A percentile compares a stretch with the other conserved stretches of the same genome.
Conservation (phyloP, 1,140 invertebrate species). For the Limonius californicus region DNA sequence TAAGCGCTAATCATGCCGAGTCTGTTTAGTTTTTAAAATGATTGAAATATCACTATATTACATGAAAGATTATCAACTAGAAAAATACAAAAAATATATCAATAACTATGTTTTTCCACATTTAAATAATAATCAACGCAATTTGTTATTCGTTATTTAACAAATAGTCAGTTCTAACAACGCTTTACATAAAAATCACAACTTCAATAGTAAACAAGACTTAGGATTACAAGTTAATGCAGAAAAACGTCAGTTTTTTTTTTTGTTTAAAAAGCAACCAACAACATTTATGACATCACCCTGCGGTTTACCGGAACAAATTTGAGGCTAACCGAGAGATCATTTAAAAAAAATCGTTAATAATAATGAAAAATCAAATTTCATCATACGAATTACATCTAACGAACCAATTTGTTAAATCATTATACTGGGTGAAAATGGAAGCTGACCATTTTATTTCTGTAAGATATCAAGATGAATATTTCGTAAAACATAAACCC, state of each 20-base stretch:
- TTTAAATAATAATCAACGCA: conserved; percentile 5
- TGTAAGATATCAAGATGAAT: not conserved
- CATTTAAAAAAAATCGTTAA: too few relatives aligned
- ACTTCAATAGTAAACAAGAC: not conserved
- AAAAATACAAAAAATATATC: conserved; percentile 15
- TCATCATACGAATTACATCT: too few relatives aligned
- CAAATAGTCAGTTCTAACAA: not conserved
- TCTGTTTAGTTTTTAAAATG: conserved; percentile 2
- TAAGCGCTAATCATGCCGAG: not conserved
- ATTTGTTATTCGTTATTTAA: not conserved
- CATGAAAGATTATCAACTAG: not conserved
- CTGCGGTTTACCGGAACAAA: too few relatives aligned
- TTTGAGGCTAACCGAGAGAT: too few relatives aligned
- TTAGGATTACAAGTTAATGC: not conserved
- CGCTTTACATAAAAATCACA: conserved; percentile 10
- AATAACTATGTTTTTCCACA: not conserved
- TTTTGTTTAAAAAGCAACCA: too few relatives aligned
- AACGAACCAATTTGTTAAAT: too few relatives aligned
- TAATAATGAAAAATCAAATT: too few relatives aligned
- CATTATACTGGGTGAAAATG: too few relatives aligned
- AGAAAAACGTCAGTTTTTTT: not conserved
- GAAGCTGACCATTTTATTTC: too few relatives aligned
- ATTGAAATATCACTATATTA: not conserved
- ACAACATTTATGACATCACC: too few relatives aligned
- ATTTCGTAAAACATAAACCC: too few relatives aligned